Percentiles rank a stretch among this genome's conserved stretches.
phyloP scores from a whole-genome alignment of 53 echinoderm and acorn worm genomes.

The Holothuria scabra region DNA sequence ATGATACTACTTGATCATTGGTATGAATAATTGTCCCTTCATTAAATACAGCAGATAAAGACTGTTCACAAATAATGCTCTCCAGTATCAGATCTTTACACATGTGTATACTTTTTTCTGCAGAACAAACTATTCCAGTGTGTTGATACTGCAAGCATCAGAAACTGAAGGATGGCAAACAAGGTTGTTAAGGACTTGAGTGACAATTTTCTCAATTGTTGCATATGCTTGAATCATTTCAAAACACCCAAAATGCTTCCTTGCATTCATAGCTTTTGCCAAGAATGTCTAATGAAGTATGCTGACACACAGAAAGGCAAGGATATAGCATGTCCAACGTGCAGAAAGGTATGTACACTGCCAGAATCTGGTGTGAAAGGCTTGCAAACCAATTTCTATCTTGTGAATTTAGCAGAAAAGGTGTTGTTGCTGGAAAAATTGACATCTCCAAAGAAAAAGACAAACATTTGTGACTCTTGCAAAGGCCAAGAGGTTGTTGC shows the following conservation, averaged over 20 bases:
- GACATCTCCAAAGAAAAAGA: background rate
- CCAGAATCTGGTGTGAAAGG: slow-evolving; percentile 29
- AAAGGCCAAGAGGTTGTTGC: slow-evolving; percentile 6
- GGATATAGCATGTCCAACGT: background rate
- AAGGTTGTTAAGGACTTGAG: slow-evolving; percentile 2
- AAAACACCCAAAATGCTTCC: slow-evolving; percentile 18
- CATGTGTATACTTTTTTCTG: no score
- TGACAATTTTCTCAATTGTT: slow-evolving; percentile 18
- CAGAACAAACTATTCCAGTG: no score
- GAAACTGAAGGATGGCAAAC: no score
- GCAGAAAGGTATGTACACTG: background rate
- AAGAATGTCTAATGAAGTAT: slow-evolving; percentile 12
- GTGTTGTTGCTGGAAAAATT: background rate
- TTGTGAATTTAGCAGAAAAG: background rate
- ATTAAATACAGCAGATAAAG: no score
- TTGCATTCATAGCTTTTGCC: slow-evolving; percentile 25
- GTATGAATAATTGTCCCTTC: no score
- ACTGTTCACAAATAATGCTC: no score
- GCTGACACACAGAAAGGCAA: background rate
- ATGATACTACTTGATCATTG: no score
- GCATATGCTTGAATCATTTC: slow-evolving; percentile 8
- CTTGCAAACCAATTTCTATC: slow-evolving; percentile 22
- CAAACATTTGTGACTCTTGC: background rate
- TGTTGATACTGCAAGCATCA: no score
- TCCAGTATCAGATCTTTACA: no score